Evolutionary conservation across 2,888 invertebrate genomes (phyloP).

Genomic region (Ditula angustiorana): DNA sequence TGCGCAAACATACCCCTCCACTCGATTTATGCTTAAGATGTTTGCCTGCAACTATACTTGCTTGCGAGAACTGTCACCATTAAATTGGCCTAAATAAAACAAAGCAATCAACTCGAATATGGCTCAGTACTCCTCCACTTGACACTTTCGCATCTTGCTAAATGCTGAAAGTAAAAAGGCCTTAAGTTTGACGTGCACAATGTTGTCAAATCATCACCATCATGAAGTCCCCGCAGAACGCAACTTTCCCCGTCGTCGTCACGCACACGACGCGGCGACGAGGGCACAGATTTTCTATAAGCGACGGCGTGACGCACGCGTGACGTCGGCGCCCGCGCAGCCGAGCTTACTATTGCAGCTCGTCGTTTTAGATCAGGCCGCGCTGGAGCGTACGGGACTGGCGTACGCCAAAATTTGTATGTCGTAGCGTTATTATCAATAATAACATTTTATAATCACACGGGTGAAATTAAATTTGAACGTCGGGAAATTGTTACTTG

Average conservation of each 20-base stretch:
- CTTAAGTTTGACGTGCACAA: neutral
- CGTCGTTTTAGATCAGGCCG: constrained; percentile 10
- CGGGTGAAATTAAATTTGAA: too few species aligned
- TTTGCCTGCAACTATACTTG: too few species aligned
- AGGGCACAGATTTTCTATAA: constrained; percentile 80
- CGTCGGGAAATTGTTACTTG: too few species aligned
- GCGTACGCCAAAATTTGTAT: neutral
- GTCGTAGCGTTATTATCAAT: neutral
- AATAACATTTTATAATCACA: too few species aligned
- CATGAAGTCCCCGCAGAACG: neutral
- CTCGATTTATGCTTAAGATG: too few species aligned
- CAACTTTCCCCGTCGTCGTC: neutral
- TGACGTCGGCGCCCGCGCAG: constrained; percentile 62
- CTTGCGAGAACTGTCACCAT: too few species aligned
- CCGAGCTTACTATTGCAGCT: constrained; percentile 55
- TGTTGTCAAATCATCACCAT: neutral
- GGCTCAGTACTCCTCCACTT: too few species aligned
- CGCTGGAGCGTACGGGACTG: neutral
- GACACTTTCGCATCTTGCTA: too few species aligned
- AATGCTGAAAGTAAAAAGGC: too few species aligned
- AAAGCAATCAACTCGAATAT: too few species aligned
- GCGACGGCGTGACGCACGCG: constrained; percentile 78
- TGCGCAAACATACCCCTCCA: too few species aligned
- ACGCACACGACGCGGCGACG: constrained; percentile 44
- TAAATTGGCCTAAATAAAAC: too few species aligned